Conservation (phyloP, 2,113 vertebrate species). For the Stercorarius parasiticus region DNA sequence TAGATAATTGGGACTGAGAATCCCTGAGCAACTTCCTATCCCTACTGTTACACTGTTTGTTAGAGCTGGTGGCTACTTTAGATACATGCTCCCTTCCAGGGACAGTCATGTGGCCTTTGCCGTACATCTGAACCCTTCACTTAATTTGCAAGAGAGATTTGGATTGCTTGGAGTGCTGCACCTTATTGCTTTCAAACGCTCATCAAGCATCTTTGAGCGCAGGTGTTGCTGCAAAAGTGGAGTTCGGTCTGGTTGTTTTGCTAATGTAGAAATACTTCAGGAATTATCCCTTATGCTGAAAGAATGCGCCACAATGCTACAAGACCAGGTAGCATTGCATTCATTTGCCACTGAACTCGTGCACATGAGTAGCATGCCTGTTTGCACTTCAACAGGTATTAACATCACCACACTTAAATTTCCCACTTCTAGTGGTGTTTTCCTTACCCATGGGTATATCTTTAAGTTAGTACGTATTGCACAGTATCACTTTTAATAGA, state of each 20-base stretch:
- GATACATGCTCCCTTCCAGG: not conserved
- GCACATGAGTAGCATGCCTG: fast-evolving
- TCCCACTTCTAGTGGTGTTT: not conserved
- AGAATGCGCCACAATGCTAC: not conserved
- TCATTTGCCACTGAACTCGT: not conserved
- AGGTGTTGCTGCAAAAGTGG: not conserved
- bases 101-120: not conserved
- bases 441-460: not conserved
- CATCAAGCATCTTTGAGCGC: not conserved
- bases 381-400: not conserved
- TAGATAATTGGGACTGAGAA: not conserved
- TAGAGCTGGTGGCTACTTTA: not conserved
- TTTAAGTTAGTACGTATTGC: not conserved
- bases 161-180: not conserved
- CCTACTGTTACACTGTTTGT: not conserved
- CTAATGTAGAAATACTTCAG: not conserved
- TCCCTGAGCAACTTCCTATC: not conserved
- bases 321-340: not conserved
- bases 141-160: not conserved
- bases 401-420: not conserved
- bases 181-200: not conserved
- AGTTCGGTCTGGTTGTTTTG: not conserved
- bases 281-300: not conserved
- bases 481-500: not conserved
- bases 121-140: not conserved